These are phyloP conservation scores for Morone saxatilis DNA, from an alignment of 2,113 vertebrate species.

Conservation along the genomic window DNA sequence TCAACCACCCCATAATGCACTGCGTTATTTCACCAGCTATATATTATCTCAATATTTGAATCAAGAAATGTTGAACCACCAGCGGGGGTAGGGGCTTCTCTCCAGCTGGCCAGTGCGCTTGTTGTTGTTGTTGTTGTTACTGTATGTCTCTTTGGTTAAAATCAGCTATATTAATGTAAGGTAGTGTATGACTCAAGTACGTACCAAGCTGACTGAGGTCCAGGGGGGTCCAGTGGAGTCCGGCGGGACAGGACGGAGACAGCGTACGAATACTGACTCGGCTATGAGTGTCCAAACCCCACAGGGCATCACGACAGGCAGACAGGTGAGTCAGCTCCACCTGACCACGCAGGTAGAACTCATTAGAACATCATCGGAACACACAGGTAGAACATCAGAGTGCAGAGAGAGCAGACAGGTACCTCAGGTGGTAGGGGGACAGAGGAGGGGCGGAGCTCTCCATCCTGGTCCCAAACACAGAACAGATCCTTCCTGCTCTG, in stretches of 20 bases:
- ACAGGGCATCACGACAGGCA: constrained; percentile 93
- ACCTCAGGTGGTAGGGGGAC: constrained; percentile 90
- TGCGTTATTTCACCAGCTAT: too few species aligned
- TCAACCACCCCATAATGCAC: too few species aligned
- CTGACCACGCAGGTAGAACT: constrained; percentile 40
- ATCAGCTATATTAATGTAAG: not conserved
- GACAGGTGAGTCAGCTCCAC: constrained; percentile 91
- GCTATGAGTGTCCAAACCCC: constrained; percentile 91
- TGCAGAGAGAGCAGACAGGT: not conserved
- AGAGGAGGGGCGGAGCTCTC: constrained; percentile 90
- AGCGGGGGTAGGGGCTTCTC: too few species aligned
- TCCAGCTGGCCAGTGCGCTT: too few species aligned
- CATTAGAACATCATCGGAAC: not conserved
- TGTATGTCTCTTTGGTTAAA: too few species aligned
- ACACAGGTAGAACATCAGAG: not conserved
- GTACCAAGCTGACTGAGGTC: constrained; percentile 97
- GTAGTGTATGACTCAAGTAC: constrained; percentile 19
- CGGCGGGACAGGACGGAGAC: constrained; percentile 90
- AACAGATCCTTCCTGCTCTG: constrained; percentile 97
- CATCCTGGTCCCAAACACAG: constrained; percentile 90
- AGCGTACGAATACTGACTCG: constrained; percentile 92
- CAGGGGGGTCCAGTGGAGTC: constrained; percentile 94
- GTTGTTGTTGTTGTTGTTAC: too few species aligned
- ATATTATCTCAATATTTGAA: too few species aligned
- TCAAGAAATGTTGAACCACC: too few species aligned